Percentiles rank a stretch among this genome's conserved stretches.
Conservation (phyloP, 2,888 invertebrate genomes). For the Cheiracanthium punctorium region DNA sequence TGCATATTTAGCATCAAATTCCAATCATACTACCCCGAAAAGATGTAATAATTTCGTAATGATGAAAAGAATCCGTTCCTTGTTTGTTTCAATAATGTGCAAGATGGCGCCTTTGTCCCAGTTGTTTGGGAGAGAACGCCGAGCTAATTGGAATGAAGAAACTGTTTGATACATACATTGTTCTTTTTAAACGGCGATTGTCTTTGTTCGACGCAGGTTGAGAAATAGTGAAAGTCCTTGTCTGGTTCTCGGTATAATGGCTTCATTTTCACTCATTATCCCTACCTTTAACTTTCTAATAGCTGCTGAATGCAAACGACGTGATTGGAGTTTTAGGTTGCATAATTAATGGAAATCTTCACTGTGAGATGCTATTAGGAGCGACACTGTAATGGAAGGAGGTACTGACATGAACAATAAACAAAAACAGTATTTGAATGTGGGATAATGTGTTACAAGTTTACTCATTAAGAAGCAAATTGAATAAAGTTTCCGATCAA, state of each 20-base stretch:
- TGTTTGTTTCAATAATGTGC: neutral
- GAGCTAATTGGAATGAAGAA: conserved; percentile 62
- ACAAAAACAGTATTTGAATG: neutral
- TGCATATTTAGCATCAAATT: neutral
- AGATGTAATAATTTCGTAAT: neutral
- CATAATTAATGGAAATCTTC: conserved; percentile 43
- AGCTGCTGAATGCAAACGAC: conserved; percentile 48
- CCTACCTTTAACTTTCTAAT: conserved; percentile 20
- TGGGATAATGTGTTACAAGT: neutral
- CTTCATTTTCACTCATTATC: conserved; percentile 64
- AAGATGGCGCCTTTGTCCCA: conserved; percentile 41
- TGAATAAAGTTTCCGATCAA: too few relatives aligned
- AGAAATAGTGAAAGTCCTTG: conserved; percentile 55
- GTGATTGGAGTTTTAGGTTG: conserved; percentile 63
- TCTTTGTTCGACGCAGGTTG: conserved; percentile 45
- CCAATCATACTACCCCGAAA: neutral
- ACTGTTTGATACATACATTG: conserved; percentile 48
- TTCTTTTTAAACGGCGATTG: conserved; percentile 47
- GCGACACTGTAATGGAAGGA: neutral
- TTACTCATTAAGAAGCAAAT: neutral
- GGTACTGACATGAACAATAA: neutral
- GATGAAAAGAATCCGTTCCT: conserved; percentile 5
- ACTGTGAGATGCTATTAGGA: neutral
- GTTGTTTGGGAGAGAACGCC: conserved; percentile 13
- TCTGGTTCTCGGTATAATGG: conserved; percentile 34